Evolutionary conservation across 1,140 invertebrate species (phyloP).

Genomic region (Anthonomus grandis): DNA sequence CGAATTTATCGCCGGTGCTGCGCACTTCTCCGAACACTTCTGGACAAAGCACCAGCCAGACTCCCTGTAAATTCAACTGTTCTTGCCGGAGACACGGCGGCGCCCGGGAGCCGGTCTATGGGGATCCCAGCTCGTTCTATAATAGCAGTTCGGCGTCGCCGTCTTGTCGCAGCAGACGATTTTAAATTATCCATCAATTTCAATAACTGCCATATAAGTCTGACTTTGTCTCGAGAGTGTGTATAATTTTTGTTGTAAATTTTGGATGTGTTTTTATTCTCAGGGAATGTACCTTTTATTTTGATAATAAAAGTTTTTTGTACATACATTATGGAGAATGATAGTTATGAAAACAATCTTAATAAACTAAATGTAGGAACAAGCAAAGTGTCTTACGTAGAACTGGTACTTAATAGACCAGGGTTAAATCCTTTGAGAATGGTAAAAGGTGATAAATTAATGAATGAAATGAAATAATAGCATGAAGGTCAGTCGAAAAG

Average conservation of each 20-base stretch:
- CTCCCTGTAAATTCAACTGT: slow-evolving; percentile 27
- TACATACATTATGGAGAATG: too few species aligned
- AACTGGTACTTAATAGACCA: too few species aligned
- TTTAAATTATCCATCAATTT: slow-evolving; percentile 32
- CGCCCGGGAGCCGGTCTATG: slow-evolving; percentile 38
- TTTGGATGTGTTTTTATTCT: slow-evolving; percentile 1
- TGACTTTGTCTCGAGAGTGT: neutral
- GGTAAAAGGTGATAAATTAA: too few species aligned
- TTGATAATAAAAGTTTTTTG: neutral
- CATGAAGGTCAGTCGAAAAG: too few species aligned
- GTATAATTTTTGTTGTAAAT: neutral
- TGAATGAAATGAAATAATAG: too few species aligned
- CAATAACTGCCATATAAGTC: neutral
- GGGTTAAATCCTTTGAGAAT: too few species aligned
- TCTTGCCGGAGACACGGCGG: slow-evolving; percentile 24
- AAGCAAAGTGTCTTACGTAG: too few species aligned
- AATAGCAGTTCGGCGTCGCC: slow-evolving; percentile 36
- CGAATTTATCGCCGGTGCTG: neutral
- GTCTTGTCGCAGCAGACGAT: slow-evolving; percentile 36
- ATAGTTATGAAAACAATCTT: too few species aligned
- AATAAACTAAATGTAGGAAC: too few species aligned
- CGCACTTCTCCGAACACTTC: slow-evolving; percentile 15
- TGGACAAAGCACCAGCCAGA: neutral
- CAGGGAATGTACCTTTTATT: neutral
- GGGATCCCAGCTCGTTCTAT: slow-evolving; percentile 38